These are phyloP conservation scores for Marronus borbonicus DNA, from an alignment of 2,888 invertebrate genomes.

Conservation along the genomic window DNA sequence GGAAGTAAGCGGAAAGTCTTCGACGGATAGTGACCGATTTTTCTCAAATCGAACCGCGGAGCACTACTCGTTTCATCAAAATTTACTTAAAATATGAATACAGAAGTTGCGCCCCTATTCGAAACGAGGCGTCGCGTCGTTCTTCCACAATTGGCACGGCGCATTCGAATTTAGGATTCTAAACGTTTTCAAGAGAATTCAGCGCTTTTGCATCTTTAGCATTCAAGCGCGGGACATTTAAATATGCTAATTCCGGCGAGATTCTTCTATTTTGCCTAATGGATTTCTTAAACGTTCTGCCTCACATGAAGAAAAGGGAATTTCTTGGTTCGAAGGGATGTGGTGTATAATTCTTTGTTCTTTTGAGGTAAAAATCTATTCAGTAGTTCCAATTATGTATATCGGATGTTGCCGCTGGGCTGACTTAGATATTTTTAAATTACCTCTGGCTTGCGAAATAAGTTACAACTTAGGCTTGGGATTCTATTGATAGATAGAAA, in stretches of 20 bases:
- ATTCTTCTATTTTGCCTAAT: conserved; percentile 42
- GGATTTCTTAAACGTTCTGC: conserved; percentile 19
- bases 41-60: conserved; percentile 44
- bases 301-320: conserved; percentile 1
- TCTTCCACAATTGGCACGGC: not conserved
- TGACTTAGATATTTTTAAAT: too few species aligned
- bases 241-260: conserved; percentile 38
- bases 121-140: not conserved
- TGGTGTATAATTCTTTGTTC: too few species aligned
- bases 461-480: too few species aligned
- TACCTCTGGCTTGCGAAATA: too few species aligned
- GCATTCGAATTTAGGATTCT: conserved; percentile 23
- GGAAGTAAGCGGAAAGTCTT: not conserved
- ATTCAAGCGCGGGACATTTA: conserved; percentile 5
- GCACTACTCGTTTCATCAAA: conserved; percentile 52
- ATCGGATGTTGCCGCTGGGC: too few species aligned
- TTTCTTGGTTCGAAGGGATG: not conserved
- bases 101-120: conserved; percentile 27
- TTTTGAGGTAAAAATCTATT: too few species aligned
- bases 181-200: conserved; percentile 25
- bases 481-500: too few species aligned
- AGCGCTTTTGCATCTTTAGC: conserved; percentile 13
- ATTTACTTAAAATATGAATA: conserved; percentile 54
- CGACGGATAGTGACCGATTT: conserved; percentile 53
- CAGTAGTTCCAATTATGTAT: too few species aligned